A percentile compares a stretch with the other conserved stretches of the same genome.
Conservation (phyloP, 1,140 invertebrate genomes). For the Pseudomyrmex dendroicus region DNA sequence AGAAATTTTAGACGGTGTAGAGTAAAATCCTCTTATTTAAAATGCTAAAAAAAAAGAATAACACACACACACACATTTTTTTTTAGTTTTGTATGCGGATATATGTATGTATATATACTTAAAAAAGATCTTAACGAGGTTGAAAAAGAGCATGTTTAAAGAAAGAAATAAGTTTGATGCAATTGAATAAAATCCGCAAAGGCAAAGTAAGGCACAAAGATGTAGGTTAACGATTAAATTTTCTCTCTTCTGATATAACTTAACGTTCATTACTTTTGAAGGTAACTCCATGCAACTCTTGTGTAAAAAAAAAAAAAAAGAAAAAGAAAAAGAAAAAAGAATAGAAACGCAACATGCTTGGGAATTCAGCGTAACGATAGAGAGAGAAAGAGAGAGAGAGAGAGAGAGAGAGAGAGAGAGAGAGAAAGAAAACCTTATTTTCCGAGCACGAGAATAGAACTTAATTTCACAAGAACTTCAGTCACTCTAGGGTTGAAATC, state of each 20-base stretch:
- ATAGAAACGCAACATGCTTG: not conserved
- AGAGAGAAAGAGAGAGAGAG: not conserved
- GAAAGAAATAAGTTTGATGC: constrained; percentile 13
- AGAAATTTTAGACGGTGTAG: not conserved
- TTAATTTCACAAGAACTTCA: not conserved
- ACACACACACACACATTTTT: not conserved
- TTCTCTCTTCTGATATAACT: constrained; percentile 25
- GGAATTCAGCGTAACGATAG: not conserved
- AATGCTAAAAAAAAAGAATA: not conserved
- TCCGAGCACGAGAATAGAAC: not conserved
- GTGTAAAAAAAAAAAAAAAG: not conserved
- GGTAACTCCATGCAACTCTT: constrained; percentile 3
- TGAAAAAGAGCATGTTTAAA: constrained; percentile 2
- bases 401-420: not conserved
- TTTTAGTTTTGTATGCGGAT: not conserved
- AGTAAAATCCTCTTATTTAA: not conserved
- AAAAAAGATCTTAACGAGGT: not conserved
- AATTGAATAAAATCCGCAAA: constrained; percentile 15
- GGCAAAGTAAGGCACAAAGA: not conserved
- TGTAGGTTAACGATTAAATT: constrained; percentile 11
- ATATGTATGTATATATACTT: not conserved
- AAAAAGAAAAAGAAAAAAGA: too few species aligned
- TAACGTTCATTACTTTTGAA: constrained; percentile 36
- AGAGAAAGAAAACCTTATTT: too few species aligned
- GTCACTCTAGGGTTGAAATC: not conserved